These are phyloP conservation scores for Corythornis cristatus DNA, from an alignment of 2,113 vertebrate genomes.

Conservation along the genomic window DNA sequence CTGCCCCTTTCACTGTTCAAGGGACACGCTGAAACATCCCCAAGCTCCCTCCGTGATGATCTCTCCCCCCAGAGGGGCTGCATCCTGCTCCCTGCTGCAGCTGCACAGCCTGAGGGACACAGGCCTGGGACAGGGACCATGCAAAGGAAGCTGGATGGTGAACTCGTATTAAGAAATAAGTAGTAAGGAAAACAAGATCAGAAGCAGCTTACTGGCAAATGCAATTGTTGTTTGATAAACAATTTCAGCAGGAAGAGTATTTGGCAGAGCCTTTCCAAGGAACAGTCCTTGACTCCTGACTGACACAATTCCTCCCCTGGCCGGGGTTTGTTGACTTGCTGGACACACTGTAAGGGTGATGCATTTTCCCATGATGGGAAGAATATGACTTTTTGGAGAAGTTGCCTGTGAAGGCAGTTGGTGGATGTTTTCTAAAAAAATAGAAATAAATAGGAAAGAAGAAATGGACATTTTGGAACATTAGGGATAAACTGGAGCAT, in stretches of 20 bases:
- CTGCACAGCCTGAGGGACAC: neutral
- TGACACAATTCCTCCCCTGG: conserved; percentile 47
- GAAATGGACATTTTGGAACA: neutral
- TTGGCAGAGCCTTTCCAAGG: conserved; percentile 38
- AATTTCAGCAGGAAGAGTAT: conserved; percentile 49
- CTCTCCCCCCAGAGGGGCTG: neutral
- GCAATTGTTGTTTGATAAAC: conserved; percentile 43
- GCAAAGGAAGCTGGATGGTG: neutral
- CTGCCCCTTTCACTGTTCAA: conserved; percentile 20
- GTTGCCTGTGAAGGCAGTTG: neutral
- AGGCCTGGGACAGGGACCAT: neutral
- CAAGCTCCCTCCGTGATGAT: neutral
- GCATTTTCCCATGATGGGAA: conserved; percentile 48
- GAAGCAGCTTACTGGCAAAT: conserved; percentile 43
- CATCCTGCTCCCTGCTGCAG: neutral
- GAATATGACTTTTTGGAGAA: neutral
- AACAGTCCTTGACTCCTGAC: conserved; percentile 56
- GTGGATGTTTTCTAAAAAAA: conserved; percentile 27
- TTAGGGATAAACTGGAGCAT: too few relatives aligned
- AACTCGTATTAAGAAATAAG: neutral
- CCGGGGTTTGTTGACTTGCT: conserved; percentile 44
- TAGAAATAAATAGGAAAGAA: conserved; percentile 56
- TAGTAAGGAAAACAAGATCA: conserved; percentile 16
- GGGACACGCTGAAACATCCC: neutral
- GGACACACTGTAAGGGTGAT: conserved; percentile 21